Base-by-base conservation (phyloP, 2,888 invertebrate genomes). In the Omphaloscelis lunosa region DNA sequence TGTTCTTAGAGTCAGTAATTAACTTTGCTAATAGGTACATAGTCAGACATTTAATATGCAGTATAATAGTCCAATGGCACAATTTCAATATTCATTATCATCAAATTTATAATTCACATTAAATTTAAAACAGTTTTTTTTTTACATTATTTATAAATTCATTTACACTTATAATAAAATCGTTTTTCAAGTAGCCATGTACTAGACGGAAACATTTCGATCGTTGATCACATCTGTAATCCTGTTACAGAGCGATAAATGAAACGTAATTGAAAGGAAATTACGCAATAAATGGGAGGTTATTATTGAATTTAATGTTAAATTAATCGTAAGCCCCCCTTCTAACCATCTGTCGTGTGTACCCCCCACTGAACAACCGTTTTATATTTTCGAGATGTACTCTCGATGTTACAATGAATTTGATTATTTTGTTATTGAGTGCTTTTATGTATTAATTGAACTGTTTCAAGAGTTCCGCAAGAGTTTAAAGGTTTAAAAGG, bases 301-400 rank as follows among this genome's bases (percentile, higher is more conserved):
- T 96, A 96, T 96, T 96, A 96, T 96, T 96, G 96, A 96, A 96
- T 96, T 96, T 96, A 96, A 96, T 96, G 96, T 96, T 95, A 95
- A 96, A 96, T 96, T 96, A 96, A 96, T 94, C 95, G 94, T 88
- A 87, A 92, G 89, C 91, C 93, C 94, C 94, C 93, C 93, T 91
- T 90, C 91, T 91, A 91, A 88, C 91, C 96, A 96, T 96, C 96
- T 96, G 96, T 93, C 96, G 95, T 91, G 89, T 90, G 88, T 90
- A 90, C 89, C 91, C 91, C 91, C 88, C 88, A 88, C 77, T 63
- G 86, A 80, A 88, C 80, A 71, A 85, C 73, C 87, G 85, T 86
- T 84, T 84, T 82, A 86, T 83, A 87, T 84, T 89, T 83, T 88
- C 84, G 88, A 91, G 91, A 91, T 91, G 86, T 86, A 86, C 86